Conservation (phyloP, 1,140 invertebrate genomes). For the Ips typographus region DNA sequence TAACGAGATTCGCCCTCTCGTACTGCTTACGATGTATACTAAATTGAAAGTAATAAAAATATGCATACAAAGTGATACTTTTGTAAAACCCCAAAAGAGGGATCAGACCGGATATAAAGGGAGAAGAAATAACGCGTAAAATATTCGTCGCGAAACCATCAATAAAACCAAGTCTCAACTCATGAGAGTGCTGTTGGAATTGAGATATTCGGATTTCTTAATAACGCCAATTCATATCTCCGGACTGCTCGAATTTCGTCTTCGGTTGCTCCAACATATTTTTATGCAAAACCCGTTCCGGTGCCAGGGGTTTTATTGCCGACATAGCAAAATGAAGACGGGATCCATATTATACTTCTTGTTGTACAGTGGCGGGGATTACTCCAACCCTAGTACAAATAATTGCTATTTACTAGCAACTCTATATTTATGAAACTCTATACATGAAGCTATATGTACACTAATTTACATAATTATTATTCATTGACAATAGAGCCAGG, state of each 20-base stretch:
- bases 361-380: neutral
- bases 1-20: slow-evolving; percentile 7
- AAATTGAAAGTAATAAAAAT: slow-evolving; percentile 31
- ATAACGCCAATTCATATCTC: slow-evolving; percentile 50
- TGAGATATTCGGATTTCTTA: slow-evolving; percentile 47
- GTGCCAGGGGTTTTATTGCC: slow-evolving; percentile 50
- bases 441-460: no score
- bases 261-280: slow-evolving; percentile 48
- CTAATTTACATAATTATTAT: no score
- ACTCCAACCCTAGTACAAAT: no score
- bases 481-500: no score
- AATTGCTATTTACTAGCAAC: no score
- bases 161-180: slow-evolving; percentile 32
- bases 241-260: slow-evolving; percentile 41
- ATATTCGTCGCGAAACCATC: slow-evolving; percentile 32
- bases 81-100: slow-evolving; percentile 22
- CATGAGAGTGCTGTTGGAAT: slow-evolving; percentile 34
- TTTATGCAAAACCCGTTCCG: slow-evolving; percentile 52
- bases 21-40: slow-evolving; percentile 9
- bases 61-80: slow-evolving; percentile 31
- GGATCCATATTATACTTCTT: slow-evolving; percentile 35
- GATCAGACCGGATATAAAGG: slow-evolving; percentile 21
- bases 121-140: slow-evolving; percentile 25
- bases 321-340: slow-evolving; percentile 47
- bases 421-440: no score